Evolutionary conservation across 2,888 invertebrate genomes (phyloP).

Genomic region (Lasioglossum pauxillum): DNA sequence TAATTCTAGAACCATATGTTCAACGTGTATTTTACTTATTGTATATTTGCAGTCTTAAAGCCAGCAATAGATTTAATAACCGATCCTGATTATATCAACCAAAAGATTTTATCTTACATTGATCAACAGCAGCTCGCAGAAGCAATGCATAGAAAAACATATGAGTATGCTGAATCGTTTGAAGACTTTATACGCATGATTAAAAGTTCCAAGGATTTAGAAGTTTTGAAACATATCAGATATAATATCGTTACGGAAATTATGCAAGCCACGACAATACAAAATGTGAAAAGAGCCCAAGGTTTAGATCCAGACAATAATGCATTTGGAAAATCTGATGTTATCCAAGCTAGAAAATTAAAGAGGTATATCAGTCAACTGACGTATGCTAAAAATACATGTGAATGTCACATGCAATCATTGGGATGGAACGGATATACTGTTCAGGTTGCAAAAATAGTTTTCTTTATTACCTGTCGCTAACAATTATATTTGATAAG

Average conservation of each 20-base stretch:
- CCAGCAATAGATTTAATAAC: slow-evolving; percentile 93
- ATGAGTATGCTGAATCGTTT: slow-evolving; percentile 95
- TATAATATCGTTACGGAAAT: slow-evolving; percentile 96
- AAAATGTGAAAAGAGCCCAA: slow-evolving; percentile 94
- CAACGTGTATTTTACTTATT: slow-evolving; percentile 6
- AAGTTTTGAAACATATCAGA: slow-evolving; percentile 93
- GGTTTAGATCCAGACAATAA: slow-evolving; percentile 89
- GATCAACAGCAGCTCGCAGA: slow-evolving; percentile 92
- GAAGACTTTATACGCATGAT: slow-evolving; percentile 95
- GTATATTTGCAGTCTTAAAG: slow-evolving; percentile 88
- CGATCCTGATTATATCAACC: slow-evolving; percentile 96
- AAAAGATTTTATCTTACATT: slow-evolving; percentile 93
- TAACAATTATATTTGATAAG: slow-evolving; percentile 26
- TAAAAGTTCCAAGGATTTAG: slow-evolving; percentile 91
- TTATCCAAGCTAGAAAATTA: slow-evolving; percentile 91
- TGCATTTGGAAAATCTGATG: slow-evolving; percentile 90
- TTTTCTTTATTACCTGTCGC: slow-evolving; percentile 69
- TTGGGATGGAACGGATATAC: slow-evolving; percentile 91
- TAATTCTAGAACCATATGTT: background rate
- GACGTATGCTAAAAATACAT: slow-evolving; percentile 92
- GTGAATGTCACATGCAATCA: slow-evolving; percentile 90
- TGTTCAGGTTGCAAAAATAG: slow-evolving; percentile 75
- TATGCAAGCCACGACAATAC: slow-evolving; percentile 96
- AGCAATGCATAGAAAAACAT: slow-evolving; percentile 92
- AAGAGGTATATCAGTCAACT: slow-evolving; percentile 94